Base-by-base conservation (phyloP, 1,140 invertebrate species). In the Carcinoscorpius rotundicauda region DNA sequence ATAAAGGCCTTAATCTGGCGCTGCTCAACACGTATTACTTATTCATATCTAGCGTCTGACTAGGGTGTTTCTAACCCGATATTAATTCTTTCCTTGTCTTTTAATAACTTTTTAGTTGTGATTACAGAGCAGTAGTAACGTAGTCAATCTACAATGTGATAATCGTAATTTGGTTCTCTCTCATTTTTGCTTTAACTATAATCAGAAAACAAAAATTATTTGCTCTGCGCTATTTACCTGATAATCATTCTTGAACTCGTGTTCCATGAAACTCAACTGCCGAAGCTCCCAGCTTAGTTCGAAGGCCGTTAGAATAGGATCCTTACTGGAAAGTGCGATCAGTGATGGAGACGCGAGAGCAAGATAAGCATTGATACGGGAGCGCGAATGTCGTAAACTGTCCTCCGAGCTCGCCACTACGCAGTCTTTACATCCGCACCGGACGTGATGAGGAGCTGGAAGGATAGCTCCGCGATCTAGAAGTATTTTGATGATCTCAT, bases 401-500 rank as follows among this genome's bases (percentile, higher is more conserved):
- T 93, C 91, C 75, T 92, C 87, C 70, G 82, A 81, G 5, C 89
- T 81, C 4, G 89, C 91, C 55, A 84, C 87, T 62, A 93, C 89
- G 77, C 92, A 96, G 71, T 92, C 89, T 76, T 91, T 87, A 78
- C 92, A 96, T 62, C 89, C 90, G 76, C 85, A 91, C 75, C 85
- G 83, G 72, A 93, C 88, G 76, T 94, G 91, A 75, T 96, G 93
- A 3, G 93, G 93, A 81, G 90, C 87, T 1, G 91, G 90, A 65
- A 95, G 79, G 8, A 84, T 85, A 4, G 89, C 88, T 10, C 91
- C 91, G 58, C 91, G 82, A 81, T 98, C 94, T 68, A 98, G 79
- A 6, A 98, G 83, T 69, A 98, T 91, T 82, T 98, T 98, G 73
- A 97, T 95, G 71, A 97, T 97, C 81, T 98, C 95, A 77, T 97